Conservation (phyloP, 2,888 invertebrate species). For the Hyalella azteca region DNA sequence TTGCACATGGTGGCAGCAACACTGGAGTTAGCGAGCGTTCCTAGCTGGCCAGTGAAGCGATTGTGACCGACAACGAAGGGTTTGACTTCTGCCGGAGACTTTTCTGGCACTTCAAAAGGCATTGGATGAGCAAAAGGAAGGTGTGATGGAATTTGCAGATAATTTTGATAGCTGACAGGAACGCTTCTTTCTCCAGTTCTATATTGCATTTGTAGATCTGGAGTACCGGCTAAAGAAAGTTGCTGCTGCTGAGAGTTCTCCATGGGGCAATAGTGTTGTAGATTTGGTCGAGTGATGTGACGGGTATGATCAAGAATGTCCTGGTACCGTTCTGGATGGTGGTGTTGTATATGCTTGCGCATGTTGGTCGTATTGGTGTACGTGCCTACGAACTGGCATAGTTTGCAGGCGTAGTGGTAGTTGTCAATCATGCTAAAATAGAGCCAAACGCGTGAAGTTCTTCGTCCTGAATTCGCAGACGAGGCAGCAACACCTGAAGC, state of each 20-base stretch:
- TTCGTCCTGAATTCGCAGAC: background rate
- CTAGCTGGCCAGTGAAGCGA: background rate
- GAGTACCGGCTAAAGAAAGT: background rate
- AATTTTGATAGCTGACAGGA: background rate
- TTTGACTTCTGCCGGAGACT: background rate
- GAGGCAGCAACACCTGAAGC: background rate
- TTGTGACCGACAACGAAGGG: conserved; percentile 17
- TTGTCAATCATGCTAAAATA: conserved; percentile 58
- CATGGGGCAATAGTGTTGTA: conserved; percentile 11
- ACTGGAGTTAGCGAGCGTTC: background rate
- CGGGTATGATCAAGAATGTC: conserved; percentile 58
- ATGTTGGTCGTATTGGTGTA: conserved; percentile 59
- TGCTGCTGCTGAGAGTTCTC: conserved; percentile 14
- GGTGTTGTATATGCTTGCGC: conserved; percentile 58
- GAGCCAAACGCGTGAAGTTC: conserved; percentile 56
- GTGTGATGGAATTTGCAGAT: background rate
- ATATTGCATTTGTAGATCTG: background rate
- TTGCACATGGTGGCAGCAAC: background rate
- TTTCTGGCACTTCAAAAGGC: conserved; percentile 2
- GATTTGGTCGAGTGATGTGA: conserved; percentile 47
- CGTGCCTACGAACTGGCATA: conserved; percentile 57
- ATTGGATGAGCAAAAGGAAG: background rate
- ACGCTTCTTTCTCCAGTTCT: background rate
- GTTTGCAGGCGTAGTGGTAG: conserved; percentile 55
- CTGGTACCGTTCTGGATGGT: conserved; percentile 57